phyloP scores from a whole-genome alignment of 1,140 invertebrate genomes.

The Bombus balteatus region DNA sequence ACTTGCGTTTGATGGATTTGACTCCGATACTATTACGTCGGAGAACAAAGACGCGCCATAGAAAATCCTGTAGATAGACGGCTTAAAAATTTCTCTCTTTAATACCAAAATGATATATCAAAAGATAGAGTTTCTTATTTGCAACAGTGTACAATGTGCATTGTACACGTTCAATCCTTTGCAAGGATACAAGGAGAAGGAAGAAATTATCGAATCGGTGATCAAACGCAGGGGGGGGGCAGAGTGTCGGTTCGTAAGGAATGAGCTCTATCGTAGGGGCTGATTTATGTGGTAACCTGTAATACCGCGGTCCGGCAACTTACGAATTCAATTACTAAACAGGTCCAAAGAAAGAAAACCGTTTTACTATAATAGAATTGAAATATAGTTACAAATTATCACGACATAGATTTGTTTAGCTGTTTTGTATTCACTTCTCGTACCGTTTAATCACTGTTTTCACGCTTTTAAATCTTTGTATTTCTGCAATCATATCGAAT shows the following conservation, averaged over 20 bases:
- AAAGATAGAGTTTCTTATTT: background rate
- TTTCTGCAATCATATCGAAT: too few species aligned
- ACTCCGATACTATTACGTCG: conserved; percentile 12
- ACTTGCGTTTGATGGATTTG: conserved; percentile 52
- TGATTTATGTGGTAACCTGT: background rate
- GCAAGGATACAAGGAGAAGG: background rate
- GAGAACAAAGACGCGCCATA: background rate
- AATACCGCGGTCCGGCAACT: background rate
- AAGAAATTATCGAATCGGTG: background rate
- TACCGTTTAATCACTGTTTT: too few species aligned
- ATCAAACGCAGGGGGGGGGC: background rate
- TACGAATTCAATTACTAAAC: background rate
- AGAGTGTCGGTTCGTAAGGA: background rate
- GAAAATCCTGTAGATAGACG: background rate
- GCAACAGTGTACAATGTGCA: too few species aligned
- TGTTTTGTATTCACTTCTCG: too few species aligned
- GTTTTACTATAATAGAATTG: background rate
- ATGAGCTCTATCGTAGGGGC: background rate
- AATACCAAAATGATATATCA: too few species aligned
- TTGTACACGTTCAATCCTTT: too few species aligned
- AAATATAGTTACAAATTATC: too few species aligned
- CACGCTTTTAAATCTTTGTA: too few species aligned
- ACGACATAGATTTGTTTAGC: too few species aligned
- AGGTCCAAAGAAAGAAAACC: background rate
- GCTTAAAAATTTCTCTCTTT: background rate